Percentiles rank a stretch among this genome's conserved stretches.
These are phyloP conservation scores for Pachycephus smyrnensis DNA, from an alignment of 2,888 invertebrate species.

Conservation along the genomic window DNA sequence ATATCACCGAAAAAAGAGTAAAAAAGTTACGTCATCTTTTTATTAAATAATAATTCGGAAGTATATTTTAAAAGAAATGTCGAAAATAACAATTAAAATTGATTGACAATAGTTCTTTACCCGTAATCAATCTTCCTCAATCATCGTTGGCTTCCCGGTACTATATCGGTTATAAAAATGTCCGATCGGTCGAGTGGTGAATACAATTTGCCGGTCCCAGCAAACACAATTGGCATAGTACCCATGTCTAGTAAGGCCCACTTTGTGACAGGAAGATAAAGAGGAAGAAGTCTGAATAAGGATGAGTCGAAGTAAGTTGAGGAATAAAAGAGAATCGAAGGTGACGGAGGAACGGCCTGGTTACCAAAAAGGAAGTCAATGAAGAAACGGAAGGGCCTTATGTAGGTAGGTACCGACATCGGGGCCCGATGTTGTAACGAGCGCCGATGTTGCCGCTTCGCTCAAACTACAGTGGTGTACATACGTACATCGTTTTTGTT, in stretches of 20 bases:
- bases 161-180: neutral
- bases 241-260: neutral
- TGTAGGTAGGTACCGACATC: neutral
- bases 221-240: neutral
- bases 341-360: neutral
- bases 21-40: neutral
- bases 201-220: neutral
- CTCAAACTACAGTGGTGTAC: slow-evolving; percentile 22
- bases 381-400: neutral
- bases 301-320: neutral
- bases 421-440: neutral
- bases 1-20: neutral
- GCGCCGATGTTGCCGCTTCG: neutral
- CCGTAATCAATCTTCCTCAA: neutral
- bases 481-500: slow-evolving; percentile 48
- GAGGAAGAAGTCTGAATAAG: neutral
- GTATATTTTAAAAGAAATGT: neutral
- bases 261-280: neutral
- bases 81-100: neutral
- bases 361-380: neutral
- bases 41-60: neutral
- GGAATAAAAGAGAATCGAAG: neutral
- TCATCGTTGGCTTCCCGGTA: neutral
- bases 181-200: neutral
- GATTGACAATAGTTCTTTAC: neutral